Conservation (phyloP, 2,113 vertebrate genomes). For the Sisor rabdophorus region DNA sequence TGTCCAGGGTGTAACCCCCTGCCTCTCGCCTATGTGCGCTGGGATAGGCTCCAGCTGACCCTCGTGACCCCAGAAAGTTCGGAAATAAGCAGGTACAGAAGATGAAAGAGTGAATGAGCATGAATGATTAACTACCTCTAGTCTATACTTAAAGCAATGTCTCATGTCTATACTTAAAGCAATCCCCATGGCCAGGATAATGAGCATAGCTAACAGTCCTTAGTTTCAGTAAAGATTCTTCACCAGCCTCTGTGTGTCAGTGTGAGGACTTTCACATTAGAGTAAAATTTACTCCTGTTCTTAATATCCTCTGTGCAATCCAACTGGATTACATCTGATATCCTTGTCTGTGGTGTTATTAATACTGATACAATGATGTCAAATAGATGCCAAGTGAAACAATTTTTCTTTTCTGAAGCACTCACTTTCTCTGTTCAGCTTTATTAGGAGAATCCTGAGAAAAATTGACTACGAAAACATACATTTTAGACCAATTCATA, state of each 20-base stretch:
- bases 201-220: conserved; percentile 56
- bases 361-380: background rate
- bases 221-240: background rate
- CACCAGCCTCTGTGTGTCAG: conserved; percentile 39
- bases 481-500: conserved; percentile 79
- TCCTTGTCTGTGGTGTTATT: conserved; percentile 58
- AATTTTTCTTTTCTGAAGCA: background rate
- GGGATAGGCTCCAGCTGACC: too few species aligned
- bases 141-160: too few species aligned
- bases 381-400: background rate
- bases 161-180: conserved; percentile 48
- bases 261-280: background rate
- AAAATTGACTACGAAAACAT: conserved; percentile 67
- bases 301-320: conserved; percentile 51
- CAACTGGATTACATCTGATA: conserved; percentile 58
- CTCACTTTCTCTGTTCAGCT: conserved; percentile 73
- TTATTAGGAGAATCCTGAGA: conserved; percentile 66
- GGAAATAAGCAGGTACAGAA: too few species aligned
- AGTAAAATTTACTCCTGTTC: conserved; percentile 1
- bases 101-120: too few species aligned
- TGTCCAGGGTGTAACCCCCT: too few species aligned
- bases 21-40: too few species aligned
- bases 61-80: too few species aligned
- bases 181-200: conserved; percentile 61
- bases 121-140: conserved; percentile 12